Percentiles rank a stretch among this genome's conserved stretches.
Evolutionary conservation across 2,113 vertebrate species (phyloP).

Genomic region (Chloropsis cyanopogon): DNA sequence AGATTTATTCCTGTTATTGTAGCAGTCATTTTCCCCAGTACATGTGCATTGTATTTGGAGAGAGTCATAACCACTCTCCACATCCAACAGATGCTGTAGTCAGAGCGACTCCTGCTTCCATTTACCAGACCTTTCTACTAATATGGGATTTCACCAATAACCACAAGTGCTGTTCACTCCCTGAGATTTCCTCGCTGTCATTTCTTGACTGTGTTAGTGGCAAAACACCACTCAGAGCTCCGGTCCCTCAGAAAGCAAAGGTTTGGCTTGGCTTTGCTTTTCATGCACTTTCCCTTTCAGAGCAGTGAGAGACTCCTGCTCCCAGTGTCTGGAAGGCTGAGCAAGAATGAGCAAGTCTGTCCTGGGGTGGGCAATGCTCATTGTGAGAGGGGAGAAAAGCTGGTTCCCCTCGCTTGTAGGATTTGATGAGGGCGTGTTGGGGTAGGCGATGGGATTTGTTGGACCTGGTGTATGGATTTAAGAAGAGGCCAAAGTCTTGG

Average conservation of each 20-base stretch:
- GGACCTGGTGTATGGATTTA: neutral
- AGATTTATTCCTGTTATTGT: conserved; percentile 71
- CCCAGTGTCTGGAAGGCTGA: neutral
- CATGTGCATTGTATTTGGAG: conserved; percentile 63
- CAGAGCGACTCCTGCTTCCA: conserved; percentile 65
- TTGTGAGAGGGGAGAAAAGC: neutral
- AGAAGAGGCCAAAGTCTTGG: neutral
- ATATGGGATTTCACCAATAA: conserved; percentile 62
- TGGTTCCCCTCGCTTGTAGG: fast-evolving
- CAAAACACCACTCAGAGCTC: neutral
- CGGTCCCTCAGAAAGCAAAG: neutral
- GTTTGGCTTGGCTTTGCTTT: conserved; percentile 13
- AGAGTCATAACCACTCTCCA: conserved; percentile 60
- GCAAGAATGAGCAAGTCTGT: neutral
- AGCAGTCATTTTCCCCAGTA: conserved; percentile 59
- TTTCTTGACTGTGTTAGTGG: conserved; percentile 19
- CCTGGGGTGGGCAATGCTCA: fast-evolving
- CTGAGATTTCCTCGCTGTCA: conserved; percentile 2
- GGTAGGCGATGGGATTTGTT: neutral
- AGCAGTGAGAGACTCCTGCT: neutral
- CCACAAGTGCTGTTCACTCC: conserved; percentile 47
- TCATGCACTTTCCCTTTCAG: neutral
- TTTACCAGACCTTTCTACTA: conserved; percentile 53
- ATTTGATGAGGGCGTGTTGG: neutral
- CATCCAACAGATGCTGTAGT: conserved; percentile 60